Base-by-base conservation (phyloP, 2,888 invertebrate genomes). In the Cylloceria caligata region DNA sequence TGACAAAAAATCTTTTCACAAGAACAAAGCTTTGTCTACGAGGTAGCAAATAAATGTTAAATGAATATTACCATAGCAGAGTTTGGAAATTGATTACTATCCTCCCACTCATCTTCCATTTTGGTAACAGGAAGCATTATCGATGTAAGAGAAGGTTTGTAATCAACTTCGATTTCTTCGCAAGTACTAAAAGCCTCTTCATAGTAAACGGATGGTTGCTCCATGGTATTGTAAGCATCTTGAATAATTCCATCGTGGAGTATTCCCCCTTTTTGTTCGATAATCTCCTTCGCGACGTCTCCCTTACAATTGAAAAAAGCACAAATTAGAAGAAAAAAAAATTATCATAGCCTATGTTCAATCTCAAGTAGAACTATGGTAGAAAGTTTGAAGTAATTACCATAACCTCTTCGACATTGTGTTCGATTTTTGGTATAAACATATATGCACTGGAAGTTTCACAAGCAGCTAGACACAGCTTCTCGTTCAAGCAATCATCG, bases 391-490 rank as follows among this genome's bases (percentile, higher is more conserved):
- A 60, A 19, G 34, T 42, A 52, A 2, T 87, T 87, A 89, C 89
- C 88, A 84, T 57, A 7, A 49, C 76, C 11, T 86, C 84, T 9
- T 81, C 80, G 21, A 80, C 24, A n/a, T 75, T 67, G 11, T 27
- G 55, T n/a, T 87, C 86, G 11, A 73, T 83, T 57, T 86, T 88
- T 4, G 81, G 76, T 16, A 86, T 24, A 60, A 84, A 73, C 45
- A 86, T 65, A 47, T 80, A 87, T 65, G 87, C 81, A 16, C 82
- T 52, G 1, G 82, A 55, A 30, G 74, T 62, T 5, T 83, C 85
- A 27, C 81, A 83, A 13, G 72, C 83, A 11, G 83, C 60, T 7
- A 83, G 65, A 62, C 62, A 80, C 30, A 84, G 3, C 71, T 84
- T 86, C 13, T 84, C 52, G 4, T 73, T 68, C 9, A 84, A 62